phyloP scores from a whole-genome alignment of 1,140 invertebrate genomes.

The Cecropterus lyciades region DNA sequence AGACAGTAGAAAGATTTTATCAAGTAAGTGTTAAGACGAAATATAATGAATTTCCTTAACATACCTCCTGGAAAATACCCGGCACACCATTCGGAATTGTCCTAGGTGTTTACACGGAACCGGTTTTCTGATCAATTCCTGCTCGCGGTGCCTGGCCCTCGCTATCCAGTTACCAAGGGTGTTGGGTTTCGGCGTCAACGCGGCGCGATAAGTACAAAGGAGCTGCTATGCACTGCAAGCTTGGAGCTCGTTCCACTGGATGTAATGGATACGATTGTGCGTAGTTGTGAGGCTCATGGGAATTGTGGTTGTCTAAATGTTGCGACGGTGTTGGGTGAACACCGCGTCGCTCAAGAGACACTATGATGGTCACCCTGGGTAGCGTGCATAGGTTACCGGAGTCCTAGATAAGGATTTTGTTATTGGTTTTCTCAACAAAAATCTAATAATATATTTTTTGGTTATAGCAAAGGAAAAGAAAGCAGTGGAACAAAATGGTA shows the following conservation, averaged over 20 bases:
- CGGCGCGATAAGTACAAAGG: conserved; percentile 60
- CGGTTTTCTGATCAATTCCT: conserved; percentile 60
- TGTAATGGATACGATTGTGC: conserved; percentile 61
- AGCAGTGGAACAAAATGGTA: no score
- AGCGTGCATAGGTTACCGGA: no score
- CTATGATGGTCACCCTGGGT: no score
- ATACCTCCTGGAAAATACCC: conserved; percentile 12
- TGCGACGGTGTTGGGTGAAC: neutral
- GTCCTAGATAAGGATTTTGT: no score
- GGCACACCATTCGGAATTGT: conserved; percentile 9
- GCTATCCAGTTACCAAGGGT: conserved; percentile 64
- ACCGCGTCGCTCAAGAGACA: no score
- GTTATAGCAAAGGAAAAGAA: no score
- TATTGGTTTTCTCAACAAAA: no score
- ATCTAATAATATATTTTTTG: no score
- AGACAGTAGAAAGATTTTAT: no score
- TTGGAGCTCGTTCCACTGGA: conserved; percentile 54
- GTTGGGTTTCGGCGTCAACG: conserved; percentile 61
- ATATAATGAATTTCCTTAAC: conserved; percentile 1
- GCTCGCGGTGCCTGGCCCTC: conserved; percentile 43
- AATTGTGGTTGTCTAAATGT: conserved; percentile 19
- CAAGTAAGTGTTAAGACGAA: no score
- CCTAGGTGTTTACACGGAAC: conserved; percentile 36
- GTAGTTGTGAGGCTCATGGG: conserved; percentile 36
- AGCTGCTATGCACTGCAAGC: conserved; percentile 38